Evolutionary conservation across 2,888 invertebrate species (phyloP).

Genomic region (Allygus modestus): DNA sequence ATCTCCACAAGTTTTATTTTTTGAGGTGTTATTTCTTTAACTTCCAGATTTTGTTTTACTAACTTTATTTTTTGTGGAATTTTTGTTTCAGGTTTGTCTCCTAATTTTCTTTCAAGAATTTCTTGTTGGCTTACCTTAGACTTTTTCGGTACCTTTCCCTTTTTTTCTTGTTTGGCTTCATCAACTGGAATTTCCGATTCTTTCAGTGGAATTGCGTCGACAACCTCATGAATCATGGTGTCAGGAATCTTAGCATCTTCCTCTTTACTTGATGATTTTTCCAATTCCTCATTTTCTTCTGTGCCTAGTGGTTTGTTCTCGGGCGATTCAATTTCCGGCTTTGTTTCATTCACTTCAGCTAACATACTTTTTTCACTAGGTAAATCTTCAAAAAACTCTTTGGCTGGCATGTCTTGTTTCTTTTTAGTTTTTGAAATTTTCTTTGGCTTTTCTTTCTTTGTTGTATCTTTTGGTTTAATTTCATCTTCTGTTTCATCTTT

Average conservation of each 20-base stretch:
- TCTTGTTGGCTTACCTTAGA: background rate
- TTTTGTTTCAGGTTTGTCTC: background rate
- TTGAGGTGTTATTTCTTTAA: constrained; percentile 68
- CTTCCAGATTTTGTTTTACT: constrained; percentile 66
- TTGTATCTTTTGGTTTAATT: constrained; percentile 69
- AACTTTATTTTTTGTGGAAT: constrained; percentile 7
- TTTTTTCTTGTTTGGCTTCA: constrained; percentile 61
- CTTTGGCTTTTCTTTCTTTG: constrained; percentile 61
- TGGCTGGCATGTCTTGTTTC: too few species aligned
- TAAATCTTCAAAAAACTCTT: too few species aligned
- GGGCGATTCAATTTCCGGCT: constrained; percentile 43
- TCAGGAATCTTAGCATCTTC: too few species aligned
- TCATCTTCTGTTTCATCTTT: constrained; percentile 69
- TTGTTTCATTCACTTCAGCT: too few species aligned
- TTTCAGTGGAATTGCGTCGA: too few species aligned
- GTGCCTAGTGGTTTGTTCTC: too few species aligned
- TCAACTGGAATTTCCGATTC: constrained; percentile 30
- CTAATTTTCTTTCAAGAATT: constrained; percentile 56
- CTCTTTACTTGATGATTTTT: too few species aligned
- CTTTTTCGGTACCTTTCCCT: background rate
- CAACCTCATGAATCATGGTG: too few species aligned
- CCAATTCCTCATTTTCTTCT: too few species aligned
- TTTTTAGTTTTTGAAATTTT: constrained; percentile 59
- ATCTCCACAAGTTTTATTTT: constrained; percentile 67
- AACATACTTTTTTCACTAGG: constrained; percentile 54